Evolutionary conservation across 2,113 vertebrate species (phyloP).

Genomic region (Macrotis lagotis): DNA sequence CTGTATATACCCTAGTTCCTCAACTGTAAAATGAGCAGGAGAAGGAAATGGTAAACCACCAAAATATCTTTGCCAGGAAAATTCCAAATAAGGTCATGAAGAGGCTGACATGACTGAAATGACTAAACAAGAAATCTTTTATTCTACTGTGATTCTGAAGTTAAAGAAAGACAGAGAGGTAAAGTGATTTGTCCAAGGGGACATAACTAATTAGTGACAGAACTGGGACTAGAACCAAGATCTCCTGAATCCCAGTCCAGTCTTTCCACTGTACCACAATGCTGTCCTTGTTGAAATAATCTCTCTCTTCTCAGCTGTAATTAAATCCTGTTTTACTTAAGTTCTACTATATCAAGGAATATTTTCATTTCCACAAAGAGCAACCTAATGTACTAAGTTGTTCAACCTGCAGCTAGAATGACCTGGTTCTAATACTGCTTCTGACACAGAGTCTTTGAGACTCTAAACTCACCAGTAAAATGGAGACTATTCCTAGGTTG

Average conservation of each 20-base stretch:
- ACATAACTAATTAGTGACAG: neutral
- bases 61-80: neutral
- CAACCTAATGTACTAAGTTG: neutral
- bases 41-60: neutral
- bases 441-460: neutral
- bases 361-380: neutral
- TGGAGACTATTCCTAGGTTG: neutral
- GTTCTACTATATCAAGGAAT: neutral
- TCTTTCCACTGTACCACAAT: neutral
- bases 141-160: neutral
- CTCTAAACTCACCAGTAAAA: neutral
- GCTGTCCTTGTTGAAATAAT: neutral
- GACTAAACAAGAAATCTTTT: neutral
- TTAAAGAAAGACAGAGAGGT: too few relatives aligned
- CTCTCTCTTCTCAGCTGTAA: neutral
- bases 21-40: neutral
- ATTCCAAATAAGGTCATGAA: neutral
- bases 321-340: neutral
- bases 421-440: neutral
- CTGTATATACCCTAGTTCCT: too few relatives aligned
- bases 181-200: too few relatives aligned
- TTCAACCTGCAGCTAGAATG: neutral
- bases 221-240: neutral
- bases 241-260: neutral
- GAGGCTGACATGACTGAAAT: neutral